Base-by-base conservation (phyloP, 2,113 vertebrate genomes). In the Carassius auratus region DNA sequence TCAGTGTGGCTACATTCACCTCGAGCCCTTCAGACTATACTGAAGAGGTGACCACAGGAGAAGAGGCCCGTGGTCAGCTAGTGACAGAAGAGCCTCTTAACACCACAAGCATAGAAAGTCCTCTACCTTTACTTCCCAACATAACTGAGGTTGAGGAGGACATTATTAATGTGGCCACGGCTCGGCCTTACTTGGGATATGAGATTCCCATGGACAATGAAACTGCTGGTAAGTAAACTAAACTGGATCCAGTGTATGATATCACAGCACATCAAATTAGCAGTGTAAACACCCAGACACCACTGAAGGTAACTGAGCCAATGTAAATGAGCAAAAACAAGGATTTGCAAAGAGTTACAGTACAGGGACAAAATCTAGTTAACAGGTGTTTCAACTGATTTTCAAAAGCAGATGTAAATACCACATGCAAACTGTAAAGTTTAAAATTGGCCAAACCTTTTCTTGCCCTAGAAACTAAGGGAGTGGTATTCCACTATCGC, bases 401-500 rank as follows among this genome's bases (percentile, higher is more conserved):
- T 69, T 19, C 66, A 38, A 69, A 36, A 36, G 33, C 30, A 69
- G 33, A 9, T 69, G 3, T 8, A 17, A 69, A 69, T 4, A 69
- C 15, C 33, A 69, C 4, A 3, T 15, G 26, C 15, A 69, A 69
- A 69, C 7, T 36, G 30, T 3, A 36, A 1, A 71, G 17, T 71
- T 42, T 71, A 71, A 38, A 71, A 12, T 42, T 21, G 36, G 17
- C 17, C 68, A 14, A 78, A 74, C 30, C 30, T 42, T 62, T 19
- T 12, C 15, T 38, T 13, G 17, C 64, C 66, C 19, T 71, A 81
- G 76, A 87, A 75, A 45, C 48, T 12, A 81, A 66, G 74, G 97
- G 97, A 66, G 94, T 98, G 26, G 95, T 98, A 84, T 99, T 99
- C 91, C 97, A 99, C 92, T 98, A 99, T 88, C 95, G 96, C 0